These are phyloP conservation scores for Heliconius ethilla DNA, from an alignment of 2,888 invertebrate genomes.

Conservation along the genomic window DNA sequence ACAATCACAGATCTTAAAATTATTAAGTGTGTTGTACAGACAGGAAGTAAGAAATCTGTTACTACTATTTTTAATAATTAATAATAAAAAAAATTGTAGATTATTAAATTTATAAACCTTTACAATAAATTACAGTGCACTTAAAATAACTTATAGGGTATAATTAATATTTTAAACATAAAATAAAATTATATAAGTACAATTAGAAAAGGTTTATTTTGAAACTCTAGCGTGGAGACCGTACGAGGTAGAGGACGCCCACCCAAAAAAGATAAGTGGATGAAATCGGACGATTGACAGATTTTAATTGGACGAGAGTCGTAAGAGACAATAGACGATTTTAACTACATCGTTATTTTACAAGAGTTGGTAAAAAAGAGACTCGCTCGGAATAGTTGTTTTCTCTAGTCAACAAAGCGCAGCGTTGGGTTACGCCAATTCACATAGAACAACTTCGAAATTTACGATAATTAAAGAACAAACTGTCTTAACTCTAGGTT, in stretches of 20 bases:
- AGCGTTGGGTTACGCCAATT: not conserved
- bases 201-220: conserved; percentile 2
- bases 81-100: too few relatives aligned
- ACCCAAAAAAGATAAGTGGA: conserved; percentile 24
- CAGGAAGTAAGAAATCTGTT: too few relatives aligned
- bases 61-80: too few relatives aligned
- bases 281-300: conserved; percentile 26
- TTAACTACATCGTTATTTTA: conserved; percentile 20
- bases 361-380: not conserved
- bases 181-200: not conserved
- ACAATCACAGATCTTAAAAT: not conserved
- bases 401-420: not conserved
- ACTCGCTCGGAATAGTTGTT: not conserved
- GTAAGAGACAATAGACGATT: conserved; percentile 16
- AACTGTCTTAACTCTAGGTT: not conserved
- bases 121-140: not conserved
- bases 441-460: not conserved
- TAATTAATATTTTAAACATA: not conserved
- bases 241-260: conserved; percentile 15
- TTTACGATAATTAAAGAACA: not conserved
- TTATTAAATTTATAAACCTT: not conserved
- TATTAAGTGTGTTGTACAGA: not conserved
- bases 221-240: not conserved
- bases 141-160: too few relatives aligned
- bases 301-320: conserved; percentile 25